phyloP scores from a whole-genome alignment of 2,113 vertebrate species.

The Hypocryptadius cinnamomeus region DNA sequence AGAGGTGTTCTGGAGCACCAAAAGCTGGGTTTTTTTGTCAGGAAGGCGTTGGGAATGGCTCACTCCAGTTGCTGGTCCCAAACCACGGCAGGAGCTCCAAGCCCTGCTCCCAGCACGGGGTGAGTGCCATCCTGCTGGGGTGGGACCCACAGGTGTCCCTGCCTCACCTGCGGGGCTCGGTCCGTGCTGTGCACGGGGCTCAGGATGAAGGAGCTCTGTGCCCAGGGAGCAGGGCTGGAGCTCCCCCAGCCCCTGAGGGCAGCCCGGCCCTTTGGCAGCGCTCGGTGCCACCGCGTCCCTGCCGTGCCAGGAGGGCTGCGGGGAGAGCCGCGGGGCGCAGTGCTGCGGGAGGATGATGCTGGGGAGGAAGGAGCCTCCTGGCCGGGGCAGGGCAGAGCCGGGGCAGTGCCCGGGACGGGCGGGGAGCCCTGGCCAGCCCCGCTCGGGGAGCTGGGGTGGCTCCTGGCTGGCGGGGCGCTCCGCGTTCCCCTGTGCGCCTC shows the following conservation, averaged over 20 bases:
- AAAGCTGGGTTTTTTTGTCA: not conserved
- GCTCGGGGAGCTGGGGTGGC: too few species aligned
- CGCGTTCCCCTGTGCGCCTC: too few species aligned
- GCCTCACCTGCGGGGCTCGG: accelerated
- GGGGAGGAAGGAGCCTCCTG: not conserved
- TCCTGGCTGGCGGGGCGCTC: too few species aligned
- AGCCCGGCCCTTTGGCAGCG: accelerated
- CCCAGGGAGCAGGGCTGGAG: accelerated
- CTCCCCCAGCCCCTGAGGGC: too few species aligned
- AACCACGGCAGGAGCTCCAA: accelerated
- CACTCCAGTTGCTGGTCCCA: accelerated
- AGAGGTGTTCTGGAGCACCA: accelerated
- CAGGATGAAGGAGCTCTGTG: accelerated
- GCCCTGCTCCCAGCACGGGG: accelerated
- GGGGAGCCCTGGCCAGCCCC: not conserved
- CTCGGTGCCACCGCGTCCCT: accelerated
- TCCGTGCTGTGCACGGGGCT: accelerated
- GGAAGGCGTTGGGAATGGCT: not conserved
- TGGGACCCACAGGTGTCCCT: accelerated
- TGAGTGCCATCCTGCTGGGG: accelerated
- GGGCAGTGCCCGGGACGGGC: not conserved
- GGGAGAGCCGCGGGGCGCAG: not conserved
- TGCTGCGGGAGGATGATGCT: not conserved
- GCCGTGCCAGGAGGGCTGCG: not conserved
- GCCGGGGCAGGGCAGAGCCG: not conserved